Base-by-base conservation (phyloP, 92 coral and sea anemone genomes). In the Paramuricea clavata region DNA sequence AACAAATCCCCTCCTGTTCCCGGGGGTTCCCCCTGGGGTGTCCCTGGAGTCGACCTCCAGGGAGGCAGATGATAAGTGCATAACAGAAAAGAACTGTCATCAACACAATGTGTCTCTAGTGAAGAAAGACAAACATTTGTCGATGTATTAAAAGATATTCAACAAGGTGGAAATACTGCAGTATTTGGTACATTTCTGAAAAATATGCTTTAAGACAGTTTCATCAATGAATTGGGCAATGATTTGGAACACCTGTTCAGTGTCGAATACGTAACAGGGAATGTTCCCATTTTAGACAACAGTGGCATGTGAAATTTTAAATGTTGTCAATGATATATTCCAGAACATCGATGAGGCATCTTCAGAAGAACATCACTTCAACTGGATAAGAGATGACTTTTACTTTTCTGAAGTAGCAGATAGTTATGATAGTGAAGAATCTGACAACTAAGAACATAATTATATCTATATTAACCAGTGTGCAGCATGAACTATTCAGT, bases 291-390 rank as follows among this genome's bases (percentile, higher is more conserved):
- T 27, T 27, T 86, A 1, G 69, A 62, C 27, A 12, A 60, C 22
- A 41, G 32, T 83, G 0, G 81, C 91, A 0, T 35, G 74, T n/a
- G 85, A 88, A 74, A 78, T 84, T 32, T 69, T 89, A 30, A 76
- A 41, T 33, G 81, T 85, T 31, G 61, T 89, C 33, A 84, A 89
- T 57, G 92, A 89, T 54, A 74, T 84, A 6, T 89, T 85, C 39
- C 68, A 52, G n/a, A 86, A 84, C 50, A 78, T 84, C 75, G 33
- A 57, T 59, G 92, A 83, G 64, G 76, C 47, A 12, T 13, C 17
- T 12, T 19, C 12, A 50, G 17, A 13, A 50, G 19, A 50, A 50
- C 17, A 12, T 8, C 22, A 12, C 22, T 13, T 12, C 3, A 50
- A 50, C 17, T 50, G 17, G 59, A 17, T 12, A 50, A 50, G 17